Percentiles rank a stretch among this genome's conserved stretches.
Conservation (phyloP, 1,140 invertebrate species). For the Drepana arcuata region DNA sequence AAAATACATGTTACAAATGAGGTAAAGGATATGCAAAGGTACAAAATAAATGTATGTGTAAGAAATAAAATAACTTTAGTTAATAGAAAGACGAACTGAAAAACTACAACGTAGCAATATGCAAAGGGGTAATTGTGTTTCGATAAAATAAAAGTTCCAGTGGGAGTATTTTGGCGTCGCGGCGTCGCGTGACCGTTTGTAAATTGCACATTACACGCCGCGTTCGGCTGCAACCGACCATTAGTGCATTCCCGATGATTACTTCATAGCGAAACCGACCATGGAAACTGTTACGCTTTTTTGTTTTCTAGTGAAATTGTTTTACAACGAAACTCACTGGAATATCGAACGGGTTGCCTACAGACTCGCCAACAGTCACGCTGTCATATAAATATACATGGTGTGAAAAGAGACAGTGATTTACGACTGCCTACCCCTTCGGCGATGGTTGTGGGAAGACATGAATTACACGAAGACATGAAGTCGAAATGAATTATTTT, state of each 20-base stretch:
- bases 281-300: conserved; percentile 46
- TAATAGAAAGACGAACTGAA: too few relatives aligned
- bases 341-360: conserved; percentile 50
- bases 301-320: conserved; percentile 17
- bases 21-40: too few relatives aligned
- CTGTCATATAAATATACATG: conserved; percentile 18
- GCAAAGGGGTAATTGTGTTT: too few relatives aligned
- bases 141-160: too few relatives aligned
- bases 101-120: too few relatives aligned
- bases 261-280: conserved; percentile 55
- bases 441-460: too few relatives aligned
- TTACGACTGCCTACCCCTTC: too few relatives aligned
- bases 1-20: too few relatives aligned
- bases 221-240: conserved; percentile 43
- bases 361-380: conserved; percentile 7
- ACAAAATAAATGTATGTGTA: too few relatives aligned
- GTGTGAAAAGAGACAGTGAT: conserved; percentile 17
- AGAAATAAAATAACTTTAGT: too few relatives aligned
- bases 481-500: too few relatives aligned
- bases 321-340: conserved; percentile 35
- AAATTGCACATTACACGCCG: conserved; percentile 63
- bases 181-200: conserved; percentile 50
- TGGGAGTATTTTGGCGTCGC: conserved; percentile 9
- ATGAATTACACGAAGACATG: too few relatives aligned
- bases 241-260: conserved; percentile 62